Evolutionary conservation across 2,113 vertebrate species (phyloP).

Genomic region (Hemichromis elongatus): DNA sequence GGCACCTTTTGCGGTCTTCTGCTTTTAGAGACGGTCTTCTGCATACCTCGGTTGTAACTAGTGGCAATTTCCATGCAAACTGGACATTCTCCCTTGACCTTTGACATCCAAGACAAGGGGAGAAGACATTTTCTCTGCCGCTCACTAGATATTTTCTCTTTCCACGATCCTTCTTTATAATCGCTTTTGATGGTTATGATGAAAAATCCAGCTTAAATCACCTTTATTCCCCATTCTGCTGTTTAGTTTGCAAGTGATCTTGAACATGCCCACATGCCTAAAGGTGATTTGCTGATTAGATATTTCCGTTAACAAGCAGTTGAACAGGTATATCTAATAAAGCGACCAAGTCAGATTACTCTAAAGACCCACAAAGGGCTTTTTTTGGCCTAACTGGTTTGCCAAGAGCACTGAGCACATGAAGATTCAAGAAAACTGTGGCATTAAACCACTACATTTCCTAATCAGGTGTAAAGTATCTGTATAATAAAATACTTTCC

Average conservation of each 20-base stretch:
- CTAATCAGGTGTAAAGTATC: not conserved
- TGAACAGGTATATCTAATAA: not conserved
- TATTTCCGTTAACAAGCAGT: not conserved
- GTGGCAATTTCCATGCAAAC: not conserved
- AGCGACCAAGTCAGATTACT: not conserved
- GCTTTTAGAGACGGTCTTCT: not conserved
- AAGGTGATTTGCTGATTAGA: not conserved
- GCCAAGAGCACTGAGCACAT: not conserved
- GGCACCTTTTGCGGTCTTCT: not conserved
- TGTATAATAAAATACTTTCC: not conserved
- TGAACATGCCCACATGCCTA: not conserved
- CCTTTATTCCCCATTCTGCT: not conserved
- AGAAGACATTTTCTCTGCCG: too few species aligned
- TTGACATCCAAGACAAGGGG: not conserved
- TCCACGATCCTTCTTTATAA: not conserved
- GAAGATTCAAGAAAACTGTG: not conserved
- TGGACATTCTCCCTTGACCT: not conserved
- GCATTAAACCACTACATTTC: not conserved
- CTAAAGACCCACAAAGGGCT: not conserved
- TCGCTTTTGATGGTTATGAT: not conserved
- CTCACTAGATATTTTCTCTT: not conserved
- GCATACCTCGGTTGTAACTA: not conserved
- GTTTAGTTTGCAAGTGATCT: not conserved
- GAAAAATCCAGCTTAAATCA: not conserved
- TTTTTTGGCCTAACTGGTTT: not conserved